Base-by-base conservation (phyloP, 2,888 invertebrate genomes). In the Steinernema scapterisci region DNA sequence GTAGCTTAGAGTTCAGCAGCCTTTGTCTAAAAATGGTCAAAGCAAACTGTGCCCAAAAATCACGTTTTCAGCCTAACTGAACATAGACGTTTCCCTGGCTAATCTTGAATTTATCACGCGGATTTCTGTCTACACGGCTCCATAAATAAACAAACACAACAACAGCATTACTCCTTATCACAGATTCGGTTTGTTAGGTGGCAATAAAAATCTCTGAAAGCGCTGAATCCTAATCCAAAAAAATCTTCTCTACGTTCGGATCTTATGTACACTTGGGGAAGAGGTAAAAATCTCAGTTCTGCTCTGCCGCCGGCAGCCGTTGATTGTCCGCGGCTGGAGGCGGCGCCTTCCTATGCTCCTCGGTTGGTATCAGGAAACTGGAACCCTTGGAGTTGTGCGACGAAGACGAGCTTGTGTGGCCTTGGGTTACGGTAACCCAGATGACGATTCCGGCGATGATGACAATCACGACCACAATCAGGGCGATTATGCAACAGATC, bases 371-470 rank as follows among this genome's bases (percentile, higher is more conserved):
- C 1, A 63, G 63, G n/a, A 63, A 25, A 31, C 63, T 63, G 21
- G 23, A 19, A 23, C 23, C 11, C 16, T 25, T 16, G 38, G 27
- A 3, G 16, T 2, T 11, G 38, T 13, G 25, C 23, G 21, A 23
- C 54, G 63, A 13, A 1, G 63, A 13, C 38, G 63, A n/a, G 11
- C 25, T 27, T 1, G 63, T 16, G 63, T 63, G 63, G 13, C 63
- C 63, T 25, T 70, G 78, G 56, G 54, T 76, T 25, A 85, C 76
- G n/a, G 80, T 76, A n/a, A 87, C 78, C 81, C 87, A 88, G 75
- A 89, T 82, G 76, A 89, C 88, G 77, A 89, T 86, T 71, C 85
- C 88, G 75, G 88, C 81, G 43, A 90, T 83, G 74, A 87, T 84
- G 77, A 89, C 76, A 63, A 83, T 73, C 21, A 85, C 70, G 72